A percentile compares a stretch with the other conserved stretches of the same genome.
Evolutionary conservation across 2,888 invertebrate genomes (phyloP).

Genomic region (Ennomos quercinarius): DNA sequence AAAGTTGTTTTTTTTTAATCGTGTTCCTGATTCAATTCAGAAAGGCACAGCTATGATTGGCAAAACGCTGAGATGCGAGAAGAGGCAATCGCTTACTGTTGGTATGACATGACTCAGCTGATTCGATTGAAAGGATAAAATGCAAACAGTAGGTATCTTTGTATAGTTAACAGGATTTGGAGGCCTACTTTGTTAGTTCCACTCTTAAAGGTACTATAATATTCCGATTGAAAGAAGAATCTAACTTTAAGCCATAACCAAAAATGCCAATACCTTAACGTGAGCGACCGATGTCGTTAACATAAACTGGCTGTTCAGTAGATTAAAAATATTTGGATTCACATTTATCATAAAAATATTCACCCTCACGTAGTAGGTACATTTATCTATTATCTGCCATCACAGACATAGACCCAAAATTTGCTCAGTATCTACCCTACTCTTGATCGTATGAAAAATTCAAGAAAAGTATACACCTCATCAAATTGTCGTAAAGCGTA

Average conservation of each 20-base stretch:
- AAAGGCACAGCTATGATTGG: slow-evolving; percentile 48
- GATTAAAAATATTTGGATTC: too few species aligned
- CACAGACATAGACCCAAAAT: neutral
- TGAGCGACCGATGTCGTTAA: too few species aligned
- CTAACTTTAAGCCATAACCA: too few species aligned
- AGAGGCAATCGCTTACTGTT: slow-evolving; percentile 30
- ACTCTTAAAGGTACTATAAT: too few species aligned
- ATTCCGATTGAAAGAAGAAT: too few species aligned
- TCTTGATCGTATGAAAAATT: slow-evolving; percentile 14
- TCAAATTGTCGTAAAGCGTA: slow-evolving; percentile 45
- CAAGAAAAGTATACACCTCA: slow-evolving; percentile 24
- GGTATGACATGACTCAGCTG: slow-evolving; percentile 42
- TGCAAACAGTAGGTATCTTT: slow-evolving; percentile 16
- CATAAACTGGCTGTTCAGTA: too few species aligned
- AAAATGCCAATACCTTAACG: too few species aligned
- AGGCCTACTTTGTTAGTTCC: too few species aligned
- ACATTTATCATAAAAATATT: neutral
- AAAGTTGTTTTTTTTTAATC: slow-evolving; percentile 9
- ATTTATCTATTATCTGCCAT: too few species aligned
- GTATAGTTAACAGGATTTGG: slow-evolving; percentile 7
- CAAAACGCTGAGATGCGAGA: slow-evolving; percentile 41
- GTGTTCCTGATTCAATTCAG: slow-evolving; percentile 10
- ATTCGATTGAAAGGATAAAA: slow-evolving; percentile 31
- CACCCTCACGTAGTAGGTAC: neutral
- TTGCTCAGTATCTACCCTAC: neutral